Base-by-base conservation (phyloP, 1,140 invertebrate genomes). In the Eumaeus atala region DNA sequence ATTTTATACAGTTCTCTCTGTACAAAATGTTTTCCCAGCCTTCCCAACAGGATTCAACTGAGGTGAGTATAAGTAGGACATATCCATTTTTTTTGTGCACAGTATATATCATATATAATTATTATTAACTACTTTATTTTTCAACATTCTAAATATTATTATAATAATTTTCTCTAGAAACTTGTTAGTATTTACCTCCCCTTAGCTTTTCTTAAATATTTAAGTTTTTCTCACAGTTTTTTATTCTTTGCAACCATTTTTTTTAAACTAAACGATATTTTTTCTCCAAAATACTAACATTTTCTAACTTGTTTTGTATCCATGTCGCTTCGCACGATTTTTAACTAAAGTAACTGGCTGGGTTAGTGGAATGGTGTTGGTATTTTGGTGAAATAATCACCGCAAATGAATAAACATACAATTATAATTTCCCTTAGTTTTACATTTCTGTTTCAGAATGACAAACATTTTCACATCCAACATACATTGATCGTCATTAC, bases 221-320 rank as follows among this genome's bases (percentile, higher is more conserved):
- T 33, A 14, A 53, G 37, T 21, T 53, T 53, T 42, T 42, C 18
- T 17, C 33, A 57, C 35, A 48, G 49, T 50, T 48, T 53, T n/a
- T 52, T 54, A 47, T 59, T 58, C 7, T 17, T 16, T 44, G 40
- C 40, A 67, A 67, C 70, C 54, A 62, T 44, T 44, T 37, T n/a
- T 10, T 10, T 10, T 37, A n/a, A 37, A 16, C 17, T 44, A 44
- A 16, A 65, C 63, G 67, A 66, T 66, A 51, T 61, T 67, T 77
- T 84, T 64, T 87, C 78, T 78, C 81, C 81, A 84, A 87, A 87
- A 87, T 87, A 87, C 84, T 87, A 87, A 87, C 81, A 81, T 75
- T 68, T 71, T 84, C 70, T 84, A 76, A 78, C 60, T 59, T 68
- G 56, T 53, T 38, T 67, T 50, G 59, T 61, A 61, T 71, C 74